phyloP scores from a whole-genome alignment of 2,113 vertebrate genomes.

The Ariopsis seemanni region DNA sequence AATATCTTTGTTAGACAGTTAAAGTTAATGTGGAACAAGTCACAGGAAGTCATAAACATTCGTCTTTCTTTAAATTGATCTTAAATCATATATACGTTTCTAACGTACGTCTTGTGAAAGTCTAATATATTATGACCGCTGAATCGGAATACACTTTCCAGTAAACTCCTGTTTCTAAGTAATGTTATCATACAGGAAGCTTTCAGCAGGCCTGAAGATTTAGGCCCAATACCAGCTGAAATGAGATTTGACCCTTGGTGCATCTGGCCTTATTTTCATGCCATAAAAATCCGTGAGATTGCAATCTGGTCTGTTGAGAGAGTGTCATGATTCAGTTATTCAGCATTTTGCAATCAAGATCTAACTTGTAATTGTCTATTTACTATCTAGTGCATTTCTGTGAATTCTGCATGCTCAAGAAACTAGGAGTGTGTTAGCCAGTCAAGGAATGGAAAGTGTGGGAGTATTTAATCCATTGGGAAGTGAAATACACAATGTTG shows the following conservation, averaged over 20 bases:
- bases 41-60: not conserved
- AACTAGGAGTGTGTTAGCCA: not conserved
- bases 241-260: not conserved
- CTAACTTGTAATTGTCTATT: too few species aligned
- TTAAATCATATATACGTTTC: not conserved
- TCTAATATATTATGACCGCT: not conserved
- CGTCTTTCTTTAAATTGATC: not conserved
- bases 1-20: not conserved
- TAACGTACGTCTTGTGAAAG: not conserved
- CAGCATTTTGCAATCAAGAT: not conserved
- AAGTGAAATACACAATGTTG: conserved; percentile 4
- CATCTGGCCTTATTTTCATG: not conserved
- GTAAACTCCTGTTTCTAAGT: not conserved
- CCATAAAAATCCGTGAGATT: not conserved
- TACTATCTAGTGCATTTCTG: not conserved
- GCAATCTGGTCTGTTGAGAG: not conserved
- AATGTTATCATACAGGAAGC: not conserved
- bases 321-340: not conserved
- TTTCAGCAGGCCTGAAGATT: not conserved
- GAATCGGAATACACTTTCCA: not conserved
- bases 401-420: not conserved
- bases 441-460: conserved; percentile 4
- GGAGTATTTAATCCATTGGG: conserved; percentile 2
- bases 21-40: not conserved
- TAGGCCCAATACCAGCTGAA: not conserved